Evolutionary conservation across 2,888 invertebrate genomes (phyloP).

Genomic region (Dynastes maya): DNA sequence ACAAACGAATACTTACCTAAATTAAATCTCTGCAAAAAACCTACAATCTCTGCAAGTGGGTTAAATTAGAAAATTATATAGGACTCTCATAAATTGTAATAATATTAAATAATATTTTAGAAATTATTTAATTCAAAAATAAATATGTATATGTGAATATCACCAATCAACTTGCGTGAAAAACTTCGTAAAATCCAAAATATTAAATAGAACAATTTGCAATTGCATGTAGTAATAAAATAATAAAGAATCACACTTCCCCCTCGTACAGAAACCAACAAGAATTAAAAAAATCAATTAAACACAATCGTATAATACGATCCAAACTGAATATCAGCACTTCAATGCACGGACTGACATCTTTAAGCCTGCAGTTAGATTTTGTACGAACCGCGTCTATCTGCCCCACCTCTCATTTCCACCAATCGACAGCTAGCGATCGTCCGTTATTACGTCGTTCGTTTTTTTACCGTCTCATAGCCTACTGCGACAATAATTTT

Average conservation of each 20-base stretch:
- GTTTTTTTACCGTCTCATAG: neutral
- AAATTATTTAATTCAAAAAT: conserved; percentile 30
- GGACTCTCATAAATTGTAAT: conserved; percentile 24
- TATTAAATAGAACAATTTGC: conserved; percentile 3
- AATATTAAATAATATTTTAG: conserved; percentile 7
- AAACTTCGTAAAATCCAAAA: neutral
- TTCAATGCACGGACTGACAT: conserved; percentile 18
- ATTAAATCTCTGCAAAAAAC: conserved; percentile 19
- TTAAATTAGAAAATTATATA: conserved; percentile 44
- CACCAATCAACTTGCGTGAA: conserved; percentile 10
- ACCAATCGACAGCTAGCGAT: conserved; percentile 18
- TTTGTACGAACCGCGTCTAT: conserved; percentile 34
- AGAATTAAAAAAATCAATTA: neutral
- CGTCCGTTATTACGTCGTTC: conserved; percentile 9
- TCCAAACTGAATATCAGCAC: neutral
- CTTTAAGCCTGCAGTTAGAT: conserved; percentile 1
- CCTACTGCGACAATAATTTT: conserved; percentile 5
- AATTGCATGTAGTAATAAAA: conserved; percentile 12
- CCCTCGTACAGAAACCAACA: conserved; percentile 2
- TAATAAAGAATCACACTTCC: conserved; percentile 41
- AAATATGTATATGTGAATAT: conserved; percentile 24
- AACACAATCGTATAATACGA: neutral
- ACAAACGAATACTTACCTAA: conserved; percentile 35
- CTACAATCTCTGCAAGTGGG: conserved; percentile 42
- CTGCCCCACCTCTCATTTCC: conserved; percentile 41